phyloP scores from a whole-genome alignment of 2,113 vertebrate species.

The Pyrgilauda ruficollis region DNA sequence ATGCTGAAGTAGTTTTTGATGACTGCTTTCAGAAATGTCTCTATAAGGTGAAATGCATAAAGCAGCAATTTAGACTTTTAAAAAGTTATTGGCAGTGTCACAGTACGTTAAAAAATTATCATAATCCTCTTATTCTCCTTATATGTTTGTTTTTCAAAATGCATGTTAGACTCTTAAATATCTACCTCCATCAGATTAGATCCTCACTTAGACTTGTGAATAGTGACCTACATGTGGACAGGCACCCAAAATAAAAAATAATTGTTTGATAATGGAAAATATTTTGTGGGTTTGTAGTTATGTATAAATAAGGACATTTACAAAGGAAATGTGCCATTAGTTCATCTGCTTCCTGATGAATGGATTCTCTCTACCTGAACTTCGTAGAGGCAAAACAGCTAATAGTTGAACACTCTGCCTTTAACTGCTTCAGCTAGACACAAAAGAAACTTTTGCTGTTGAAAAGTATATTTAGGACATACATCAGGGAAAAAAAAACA shows the following conservation, averaged over 20 bases:
- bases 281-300: background rate
- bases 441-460: background rate
- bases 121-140: background rate
- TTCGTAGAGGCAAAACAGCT: background rate
- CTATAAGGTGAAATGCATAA: background rate
- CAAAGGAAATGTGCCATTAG: background rate
- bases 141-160: background rate
- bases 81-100: background rate
- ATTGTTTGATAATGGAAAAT: background rate
- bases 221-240: background rate
- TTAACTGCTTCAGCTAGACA: background rate
- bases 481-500: background rate
- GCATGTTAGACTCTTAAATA: background rate
- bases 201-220: background rate
- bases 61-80: background rate
- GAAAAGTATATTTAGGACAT: background rate
- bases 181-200: background rate
- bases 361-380: background rate
- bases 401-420: background rate
- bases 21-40: background rate
- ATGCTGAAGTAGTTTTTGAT: background rate
- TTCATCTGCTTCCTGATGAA: background rate
- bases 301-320: fast-evolving
- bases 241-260: background rate
- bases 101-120: background rate